Conservation (phyloP, 2,113 vertebrate species). For the Cyanoliseus patagonus region DNA sequence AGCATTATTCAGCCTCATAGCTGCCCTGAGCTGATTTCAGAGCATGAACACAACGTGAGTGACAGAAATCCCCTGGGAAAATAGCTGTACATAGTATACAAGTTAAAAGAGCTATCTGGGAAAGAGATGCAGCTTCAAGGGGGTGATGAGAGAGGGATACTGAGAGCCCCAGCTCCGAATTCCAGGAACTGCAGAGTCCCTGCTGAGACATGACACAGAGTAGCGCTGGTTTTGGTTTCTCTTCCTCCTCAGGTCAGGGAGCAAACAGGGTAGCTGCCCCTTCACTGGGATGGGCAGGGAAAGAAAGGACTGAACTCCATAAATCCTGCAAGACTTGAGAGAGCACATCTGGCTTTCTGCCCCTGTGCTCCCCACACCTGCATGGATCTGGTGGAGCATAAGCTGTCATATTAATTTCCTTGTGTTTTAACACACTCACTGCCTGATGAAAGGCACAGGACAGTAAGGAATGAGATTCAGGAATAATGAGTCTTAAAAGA, state of each 20-base stretch:
- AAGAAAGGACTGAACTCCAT: background rate
- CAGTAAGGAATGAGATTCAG: background rate
- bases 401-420: background rate
- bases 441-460: background rate
- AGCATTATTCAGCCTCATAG: fast-evolving
- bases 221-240: background rate
- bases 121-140: background rate
- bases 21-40: background rate
- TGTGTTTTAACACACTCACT: background rate
- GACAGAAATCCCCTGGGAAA: background rate
- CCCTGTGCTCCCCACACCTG: background rate
- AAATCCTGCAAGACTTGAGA: background rate
- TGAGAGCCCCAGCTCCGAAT: background rate
- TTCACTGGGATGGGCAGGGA: background rate
- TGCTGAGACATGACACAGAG: background rate
- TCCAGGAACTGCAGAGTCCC: background rate
- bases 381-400: fast-evolving
- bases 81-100: fast-evolving
- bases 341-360: no score
- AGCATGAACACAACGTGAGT: fast-evolving
- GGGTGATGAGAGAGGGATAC: no score
- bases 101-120: background rate
- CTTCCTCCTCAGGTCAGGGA: background rate
- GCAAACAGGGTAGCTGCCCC: background rate
- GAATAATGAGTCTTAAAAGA: background rate